Evolutionary conservation across 2,113 vertebrate species (phyloP).

Genomic region (Myotis davidii): DNA sequence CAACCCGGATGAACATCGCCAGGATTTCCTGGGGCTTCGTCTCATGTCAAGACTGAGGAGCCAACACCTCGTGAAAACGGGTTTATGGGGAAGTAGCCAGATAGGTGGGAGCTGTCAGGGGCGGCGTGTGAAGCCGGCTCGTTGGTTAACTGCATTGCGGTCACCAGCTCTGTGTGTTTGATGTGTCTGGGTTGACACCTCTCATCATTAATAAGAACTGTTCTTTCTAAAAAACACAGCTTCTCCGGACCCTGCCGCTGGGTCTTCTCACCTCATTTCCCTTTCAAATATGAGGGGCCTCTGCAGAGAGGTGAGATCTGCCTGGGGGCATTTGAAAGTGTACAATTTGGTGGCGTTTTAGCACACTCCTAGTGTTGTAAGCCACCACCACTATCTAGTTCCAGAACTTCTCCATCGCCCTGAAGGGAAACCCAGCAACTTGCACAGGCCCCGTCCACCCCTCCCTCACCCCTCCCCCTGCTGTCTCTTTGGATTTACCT

Average conservation of each 20-base stretch:
- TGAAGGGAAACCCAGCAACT: neutral
- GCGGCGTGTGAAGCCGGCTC: neutral
- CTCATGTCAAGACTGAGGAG: constrained; percentile 25
- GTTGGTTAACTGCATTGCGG: neutral
- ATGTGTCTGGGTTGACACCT: neutral
- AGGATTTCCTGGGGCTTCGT: constrained; percentile 56
- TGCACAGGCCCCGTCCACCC: rapidly evolving
- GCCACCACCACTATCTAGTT: neutral
- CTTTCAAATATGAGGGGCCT: neutral
- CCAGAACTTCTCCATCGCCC: neutral
- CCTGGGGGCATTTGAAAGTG: neutral
- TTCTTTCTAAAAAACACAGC: neutral
- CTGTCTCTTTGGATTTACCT: neutral
- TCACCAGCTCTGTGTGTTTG: neutral
- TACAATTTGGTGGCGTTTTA: too few species aligned
- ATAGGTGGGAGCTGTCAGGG: neutral
- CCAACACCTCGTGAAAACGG: constrained; percentile 48
- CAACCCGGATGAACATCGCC: neutral
- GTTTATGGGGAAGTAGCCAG: constrained; percentile 10
- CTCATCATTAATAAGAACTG: neutral
- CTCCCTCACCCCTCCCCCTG: too few species aligned
- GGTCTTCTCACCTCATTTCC: neutral
- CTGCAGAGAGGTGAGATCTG: neutral
- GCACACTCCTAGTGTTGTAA: neutral
- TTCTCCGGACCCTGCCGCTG: neutral